Base-by-base conservation (phyloP, 92 coral and sea anemone genomes). In the Virgularia gustaviana region DNA sequence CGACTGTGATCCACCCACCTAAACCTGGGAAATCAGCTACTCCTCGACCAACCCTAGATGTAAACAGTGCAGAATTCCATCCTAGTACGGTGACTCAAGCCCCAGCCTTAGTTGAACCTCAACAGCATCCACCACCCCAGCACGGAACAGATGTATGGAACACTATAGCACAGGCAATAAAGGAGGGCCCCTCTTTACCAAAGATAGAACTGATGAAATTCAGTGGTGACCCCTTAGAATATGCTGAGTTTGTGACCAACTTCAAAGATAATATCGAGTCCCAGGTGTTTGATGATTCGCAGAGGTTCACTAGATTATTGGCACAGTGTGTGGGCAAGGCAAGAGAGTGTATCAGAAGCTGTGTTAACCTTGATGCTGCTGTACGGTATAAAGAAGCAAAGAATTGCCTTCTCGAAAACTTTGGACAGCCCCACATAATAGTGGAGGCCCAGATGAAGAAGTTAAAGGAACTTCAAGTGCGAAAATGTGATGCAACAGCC, bases 351-450 rank as follows among this genome's bases (percentile, higher is more conserved):
- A 84, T 84, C 3, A 57, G 83, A 43, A 80, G 94, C 44, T 84
- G 85, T 45, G 85, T 84, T 25, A 84, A 84, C 56, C 42, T 84
- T 20, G 81, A 87, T 1, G 64, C 66, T 1, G 74, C 81, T 6
- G 33, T 39, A 29, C 72, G 85, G 54, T 84, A 88, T 58, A 41
- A 49, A 2, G 89, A 77, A 54, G 94, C 86, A 24, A 41, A 78
- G 72, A 66, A 41, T 36, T 63, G 78, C 13, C 83, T 84, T 12
- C 76, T 31, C 4, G 82, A 84, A 52, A 84, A 88, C 80, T 87
- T 87, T 76, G 88, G 88, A 22, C 91, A 87, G 33, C 78, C 91
- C 13, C 87, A 87, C 43, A 83, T 79, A 83, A 75, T 88, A 8
- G 89, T 79, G 3, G 89, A 84, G 51, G 87, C 87, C 32, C 91